Evolutionary conservation across 2,113 vertebrate genomes (phyloP).

Genomic region (Rhombomys opimus): DNA sequence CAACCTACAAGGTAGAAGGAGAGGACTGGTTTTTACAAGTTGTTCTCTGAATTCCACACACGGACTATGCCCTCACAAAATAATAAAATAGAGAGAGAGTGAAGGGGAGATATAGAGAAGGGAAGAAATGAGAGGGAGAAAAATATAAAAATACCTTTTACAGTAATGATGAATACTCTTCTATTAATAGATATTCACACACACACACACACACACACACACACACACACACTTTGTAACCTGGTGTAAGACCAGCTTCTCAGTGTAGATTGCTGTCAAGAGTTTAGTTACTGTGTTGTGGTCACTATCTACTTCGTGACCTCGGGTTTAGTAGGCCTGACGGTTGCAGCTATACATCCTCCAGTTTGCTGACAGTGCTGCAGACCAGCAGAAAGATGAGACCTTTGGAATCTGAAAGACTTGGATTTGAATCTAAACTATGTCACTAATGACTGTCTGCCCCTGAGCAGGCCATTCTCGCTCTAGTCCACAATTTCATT

Average conservation of each 20-base stretch:
- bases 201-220: background rate
- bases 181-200: background rate
- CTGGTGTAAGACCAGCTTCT: background rate
- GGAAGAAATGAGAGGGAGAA: background rate
- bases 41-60: background rate
- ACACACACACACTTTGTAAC: background rate
- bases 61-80: background rate
- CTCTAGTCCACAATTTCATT: slow-evolving; percentile 45
- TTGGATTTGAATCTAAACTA: slow-evolving; percentile 4
- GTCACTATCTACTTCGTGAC: background rate
- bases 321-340: background rate
- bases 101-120: too few species aligned
- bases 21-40: background rate
- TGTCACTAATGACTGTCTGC: background rate
- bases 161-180: background rate
- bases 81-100: background rate
- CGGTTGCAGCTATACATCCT: background rate
- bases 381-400: background rate
- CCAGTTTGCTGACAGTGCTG: background rate
- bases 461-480: slow-evolving; percentile 42
- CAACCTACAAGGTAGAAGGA: background rate
- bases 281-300: background rate
- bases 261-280: background rate
- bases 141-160: background rate
- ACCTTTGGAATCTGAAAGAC: background rate